Percentiles rank a stretch among this genome's conserved stretches.
Evolutionary conservation across 1,140 invertebrate genomes (phyloP).

Genomic region (Grapholita molesta): DNA sequence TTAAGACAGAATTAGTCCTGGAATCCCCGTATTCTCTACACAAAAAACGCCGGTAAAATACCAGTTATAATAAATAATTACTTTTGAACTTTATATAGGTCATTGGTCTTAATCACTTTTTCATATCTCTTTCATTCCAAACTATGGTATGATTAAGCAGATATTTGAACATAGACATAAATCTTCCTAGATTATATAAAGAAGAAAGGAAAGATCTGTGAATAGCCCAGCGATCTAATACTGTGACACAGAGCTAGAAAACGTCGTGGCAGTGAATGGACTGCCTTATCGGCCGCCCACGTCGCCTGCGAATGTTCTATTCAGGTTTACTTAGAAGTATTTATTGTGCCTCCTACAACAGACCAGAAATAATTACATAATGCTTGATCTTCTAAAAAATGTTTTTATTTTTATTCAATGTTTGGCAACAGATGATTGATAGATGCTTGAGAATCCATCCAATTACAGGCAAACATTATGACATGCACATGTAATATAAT

Average conservation of each 20-base stretch:
- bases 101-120: no score
- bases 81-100: no score
- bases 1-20: no score
- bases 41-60: no score
- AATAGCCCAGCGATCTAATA: background rate
- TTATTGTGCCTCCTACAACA: background rate
- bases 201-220: background rate
- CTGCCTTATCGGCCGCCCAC: background rate
- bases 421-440: no score
- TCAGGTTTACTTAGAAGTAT: background rate
- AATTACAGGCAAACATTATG: no score
- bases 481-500: no score
- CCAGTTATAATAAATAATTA: no score
- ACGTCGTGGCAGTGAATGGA: background rate
- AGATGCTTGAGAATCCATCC: no score
- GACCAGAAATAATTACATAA: background rate
- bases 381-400: no score
- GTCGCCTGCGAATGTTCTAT: background rate
- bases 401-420: background rate
- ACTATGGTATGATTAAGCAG: background rate
- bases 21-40: no score
- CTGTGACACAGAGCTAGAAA: background rate
- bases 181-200: background rate
- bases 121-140: no score
- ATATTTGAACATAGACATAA: background rate